A percentile compares a stretch with the other conserved stretches of the same genome.
Evolutionary conservation across 2,888 invertebrate species (phyloP).

Genomic region (Nemurella pictetii): DNA sequence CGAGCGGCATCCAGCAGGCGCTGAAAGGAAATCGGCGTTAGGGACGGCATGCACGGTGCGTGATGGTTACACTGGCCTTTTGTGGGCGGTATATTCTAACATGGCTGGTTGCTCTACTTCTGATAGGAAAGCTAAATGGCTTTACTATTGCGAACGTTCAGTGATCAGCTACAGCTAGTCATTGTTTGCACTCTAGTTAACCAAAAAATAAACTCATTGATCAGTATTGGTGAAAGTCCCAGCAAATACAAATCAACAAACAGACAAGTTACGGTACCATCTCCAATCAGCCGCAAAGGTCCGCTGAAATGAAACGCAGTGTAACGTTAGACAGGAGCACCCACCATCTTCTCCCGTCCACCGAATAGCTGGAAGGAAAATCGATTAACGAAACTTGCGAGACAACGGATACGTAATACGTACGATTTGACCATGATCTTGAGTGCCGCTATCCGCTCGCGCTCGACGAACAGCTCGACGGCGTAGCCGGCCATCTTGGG

Average conservation of each 20-base stretch:
- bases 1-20: no score
- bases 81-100: no score
- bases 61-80: no score
- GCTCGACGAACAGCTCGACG: conserved; percentile 96
- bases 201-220: no score
- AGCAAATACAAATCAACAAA: conserved; percentile 6
- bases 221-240: conserved; percentile 36
- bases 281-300: not conserved
- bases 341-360: not conserved
- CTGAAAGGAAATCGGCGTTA: no score
- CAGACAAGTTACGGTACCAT: not conserved
- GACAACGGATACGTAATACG: conserved; percentile 58
- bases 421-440: conserved; percentile 96
- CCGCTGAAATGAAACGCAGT: not conserved
- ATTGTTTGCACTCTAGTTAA: no score
- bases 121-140: no score
- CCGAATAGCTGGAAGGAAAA: not conserved
- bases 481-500: conserved; percentile 96
- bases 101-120: no score
- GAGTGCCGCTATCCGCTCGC: conserved; percentile 90
- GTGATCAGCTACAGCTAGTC: no score
- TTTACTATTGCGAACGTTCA: no score
- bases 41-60: no score
- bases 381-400: no score
- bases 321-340: not conserved